phyloP scores from a whole-genome alignment of 2,888 invertebrate genomes.

The Lepidochrysops patricia region DNA sequence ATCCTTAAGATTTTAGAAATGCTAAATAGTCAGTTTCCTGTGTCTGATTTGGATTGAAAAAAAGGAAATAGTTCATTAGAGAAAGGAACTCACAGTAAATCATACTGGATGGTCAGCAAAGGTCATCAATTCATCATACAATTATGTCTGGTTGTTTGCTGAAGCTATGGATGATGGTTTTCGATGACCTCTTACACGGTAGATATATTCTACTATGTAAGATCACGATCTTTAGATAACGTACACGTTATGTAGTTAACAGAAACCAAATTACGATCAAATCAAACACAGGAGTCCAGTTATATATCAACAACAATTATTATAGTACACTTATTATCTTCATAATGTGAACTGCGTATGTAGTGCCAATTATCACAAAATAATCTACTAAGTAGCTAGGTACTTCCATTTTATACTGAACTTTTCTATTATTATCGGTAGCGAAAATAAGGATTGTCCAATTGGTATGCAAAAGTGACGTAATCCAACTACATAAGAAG shows the following conservation, averaged over 20 bases:
- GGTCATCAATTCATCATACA: no score
- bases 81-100: no score
- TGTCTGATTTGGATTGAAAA: background rate
- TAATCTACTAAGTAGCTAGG: slow-evolving; percentile 35
- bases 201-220: no score
- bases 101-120: background rate
- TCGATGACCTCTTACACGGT: no score
- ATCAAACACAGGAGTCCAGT: slow-evolving; percentile 1
- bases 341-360: slow-evolving; percentile 59
- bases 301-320: slow-evolving; percentile 28
- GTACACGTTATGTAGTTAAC: background rate
- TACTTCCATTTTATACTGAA: slow-evolving; percentile 46
- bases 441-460: slow-evolving; percentile 18
- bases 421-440: slow-evolving; percentile 37
- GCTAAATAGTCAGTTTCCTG: background rate
- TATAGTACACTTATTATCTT: slow-evolving; percentile 56
- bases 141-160: no score
- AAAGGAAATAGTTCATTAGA: background rate
- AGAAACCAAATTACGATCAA: background rate
- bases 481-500: background rate
- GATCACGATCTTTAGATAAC: no score
- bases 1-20: slow-evolving; percentile 28
- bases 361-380: slow-evolving; percentile 66
- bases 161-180: no score
- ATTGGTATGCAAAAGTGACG: background rate